phyloP scores from a whole-genome alignment of 1,140 invertebrate species.

The Dendroctonus valens region DNA sequence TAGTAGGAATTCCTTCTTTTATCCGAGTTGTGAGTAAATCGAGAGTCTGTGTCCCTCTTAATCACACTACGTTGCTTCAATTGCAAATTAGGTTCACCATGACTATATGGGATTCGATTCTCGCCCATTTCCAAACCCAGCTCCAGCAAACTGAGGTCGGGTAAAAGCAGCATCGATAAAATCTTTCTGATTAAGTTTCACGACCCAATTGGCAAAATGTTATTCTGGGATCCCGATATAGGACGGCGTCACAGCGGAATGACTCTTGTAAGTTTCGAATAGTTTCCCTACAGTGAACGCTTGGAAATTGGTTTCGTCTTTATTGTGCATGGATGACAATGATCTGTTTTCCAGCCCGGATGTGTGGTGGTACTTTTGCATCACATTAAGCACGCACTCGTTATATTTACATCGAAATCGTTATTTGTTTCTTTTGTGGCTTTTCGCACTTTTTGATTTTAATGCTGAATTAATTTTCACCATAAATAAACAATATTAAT shows the following conservation, averaged over 20 bases:
- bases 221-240: conserved; percentile 11
- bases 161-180: conserved; percentile 25
- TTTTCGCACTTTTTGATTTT: no score
- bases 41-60: not conserved
- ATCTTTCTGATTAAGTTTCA: conserved; percentile 33
- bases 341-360: no score
- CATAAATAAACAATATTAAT: no score
- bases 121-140: conserved; percentile 1
- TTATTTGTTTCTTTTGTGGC: no score
- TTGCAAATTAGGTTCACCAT: conserved; percentile 3
- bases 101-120: conserved; percentile 8
- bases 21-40: not conserved
- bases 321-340: conserved; percentile 2
- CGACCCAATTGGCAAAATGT: conserved; percentile 32
- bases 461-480: no score
- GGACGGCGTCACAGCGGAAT: conserved; percentile 7
- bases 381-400: no score
- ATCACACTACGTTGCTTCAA: not conserved
- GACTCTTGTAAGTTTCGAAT: conserved; percentile 15
- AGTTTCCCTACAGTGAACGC: conserved; percentile 6
- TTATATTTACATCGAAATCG: no score
- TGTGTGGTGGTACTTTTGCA: no score
- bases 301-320: conserved; percentile 13
- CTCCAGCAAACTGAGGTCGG: conserved; percentile 15
- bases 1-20: no score